Conservation (phyloP, 2,888 invertebrate genomes). For the Phasia obesa region DNA sequence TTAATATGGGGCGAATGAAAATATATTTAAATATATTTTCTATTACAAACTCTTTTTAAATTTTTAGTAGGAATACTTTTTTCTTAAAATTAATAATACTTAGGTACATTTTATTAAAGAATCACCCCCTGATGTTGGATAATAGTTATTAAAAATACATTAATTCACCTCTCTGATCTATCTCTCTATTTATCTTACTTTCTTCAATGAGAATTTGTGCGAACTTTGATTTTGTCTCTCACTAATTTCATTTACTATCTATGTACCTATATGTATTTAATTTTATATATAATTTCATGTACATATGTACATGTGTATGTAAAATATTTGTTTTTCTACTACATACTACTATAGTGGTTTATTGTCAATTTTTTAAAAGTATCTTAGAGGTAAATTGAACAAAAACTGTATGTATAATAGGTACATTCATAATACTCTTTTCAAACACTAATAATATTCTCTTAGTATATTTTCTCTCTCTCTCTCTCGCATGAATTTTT, state of each 20-base stretch:
- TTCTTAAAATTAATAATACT: too few relatives aligned
- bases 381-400: constrained; percentile 22
- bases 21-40: not conserved
- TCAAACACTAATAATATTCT: not conserved
- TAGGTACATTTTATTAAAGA: not conserved
- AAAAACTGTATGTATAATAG: constrained; percentile 22
- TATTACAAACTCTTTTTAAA: not conserved
- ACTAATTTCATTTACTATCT: not conserved
- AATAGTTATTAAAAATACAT: constrained; percentile 17
- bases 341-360: constrained; percentile 48
- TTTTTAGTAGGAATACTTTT: not conserved
- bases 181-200: not conserved
- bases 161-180: constrained; percentile 9
- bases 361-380: constrained; percentile 20
- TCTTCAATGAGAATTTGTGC: not conserved
- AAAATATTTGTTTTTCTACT: constrained; percentile 30
- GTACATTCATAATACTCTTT: constrained; percentile 8
- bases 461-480: constrained; percentile 11
- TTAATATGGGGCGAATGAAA: too few relatives aligned
- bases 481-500: constrained; percentile 6
- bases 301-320: not conserved
- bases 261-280: not conserved
- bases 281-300: not conserved
- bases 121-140: constrained; percentile 24
- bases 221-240: constrained; percentile 10